Evolutionary conservation across 2,888 invertebrate species (phyloP), one percentile per base, ranked within the genome.

Genomic region (Nowickia ferox): DNA sequence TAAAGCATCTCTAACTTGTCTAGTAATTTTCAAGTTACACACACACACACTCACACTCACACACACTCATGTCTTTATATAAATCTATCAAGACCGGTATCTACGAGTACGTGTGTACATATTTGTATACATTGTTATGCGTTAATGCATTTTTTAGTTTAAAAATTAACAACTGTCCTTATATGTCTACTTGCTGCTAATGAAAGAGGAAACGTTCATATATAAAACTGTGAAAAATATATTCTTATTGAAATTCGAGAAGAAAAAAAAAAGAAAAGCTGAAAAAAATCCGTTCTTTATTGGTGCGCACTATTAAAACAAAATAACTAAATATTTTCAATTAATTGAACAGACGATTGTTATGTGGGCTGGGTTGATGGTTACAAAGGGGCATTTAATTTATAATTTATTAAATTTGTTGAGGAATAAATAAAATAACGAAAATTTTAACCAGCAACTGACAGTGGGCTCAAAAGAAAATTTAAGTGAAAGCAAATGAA

Each of bases 311-410:
- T 63, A 13, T 63, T 65, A 38, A 55, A 65, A 44, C 30, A 55
- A 38, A 44, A 76, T 5, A 65, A 44, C 17, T 46, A 38, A 44
- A 76, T 5, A 55, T 17, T 44, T 65, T 17, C 65, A 76, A 75
- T 76, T 65, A 55, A 65, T 65, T 42, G 13, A n/a, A 9, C n/a
- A 61, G 38, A 74, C 48, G 6, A 6, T 30, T 30, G n/a, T 38
- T 61, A 74, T 78, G 78, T 78, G 61, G 78, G 78, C 78, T 30
- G 61, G 69, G 69, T 69, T 22, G 42, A 9, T 44, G 13, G 15
- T 44, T 51, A 51, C 69, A 69, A 69, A 78, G 68, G 0, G 68
- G 48, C 69, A 42, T 48, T 61, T 55, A 38, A 38, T 57, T 2
- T 2, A 55, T 59, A 30, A 75, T 30, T 75, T 65, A 75, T 63